Base-by-base conservation (phyloP, 2,113 vertebrate genomes). In the Cariama cristata region DNA sequence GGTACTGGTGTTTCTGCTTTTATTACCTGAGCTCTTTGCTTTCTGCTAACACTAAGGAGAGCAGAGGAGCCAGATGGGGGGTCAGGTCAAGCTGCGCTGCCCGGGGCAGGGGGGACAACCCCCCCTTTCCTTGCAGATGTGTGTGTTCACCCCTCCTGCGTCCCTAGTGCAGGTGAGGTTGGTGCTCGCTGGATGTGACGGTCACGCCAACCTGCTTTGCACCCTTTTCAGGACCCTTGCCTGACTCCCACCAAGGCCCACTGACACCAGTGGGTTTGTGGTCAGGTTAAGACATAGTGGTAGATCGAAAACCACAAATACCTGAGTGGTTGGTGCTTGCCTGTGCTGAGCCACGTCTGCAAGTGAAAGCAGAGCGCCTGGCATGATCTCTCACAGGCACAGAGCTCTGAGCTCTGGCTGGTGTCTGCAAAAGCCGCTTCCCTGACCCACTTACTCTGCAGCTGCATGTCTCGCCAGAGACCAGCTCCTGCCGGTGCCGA, bases 41-140 rank as follows among this genome's bases (percentile, higher is more conserved):
- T 83, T 76, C 53, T 28, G 30, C 62, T 15, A 44, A 27, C 32
- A 19, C 17, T 33, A 33, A 89, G n/a, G 49, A 82, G 17, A 79
- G 49, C 30, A 44, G 67, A 88, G 53, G 14, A 80, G 22, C 38
- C 44, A 53, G 62, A 16, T 19, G 30, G 7, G 23, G 26, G 5
- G 6, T n/a, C 40, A 63, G 30, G 30, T 24, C 56, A 69, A 38
- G 23, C 14, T 33, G 50, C 26, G 32, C 14, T 76, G 45, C 26
- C 40, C 8, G 8, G 28, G 30, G 14, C 1, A 0, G 22, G 8
- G 17, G 4, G 35, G 2, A 45, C 4, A 17, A 35, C 15, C 3
- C 2, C 4, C 17, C 9, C 3, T 47, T 60, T 21, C 59, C 38
- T 69, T 80, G 40, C 35, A 67, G 76, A 49, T 13, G 9, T 18